These are phyloP conservation scores for Trichechus manatus DNA, from an alignment of 2,113 vertebrate genomes.

Conservation along the genomic window DNA sequence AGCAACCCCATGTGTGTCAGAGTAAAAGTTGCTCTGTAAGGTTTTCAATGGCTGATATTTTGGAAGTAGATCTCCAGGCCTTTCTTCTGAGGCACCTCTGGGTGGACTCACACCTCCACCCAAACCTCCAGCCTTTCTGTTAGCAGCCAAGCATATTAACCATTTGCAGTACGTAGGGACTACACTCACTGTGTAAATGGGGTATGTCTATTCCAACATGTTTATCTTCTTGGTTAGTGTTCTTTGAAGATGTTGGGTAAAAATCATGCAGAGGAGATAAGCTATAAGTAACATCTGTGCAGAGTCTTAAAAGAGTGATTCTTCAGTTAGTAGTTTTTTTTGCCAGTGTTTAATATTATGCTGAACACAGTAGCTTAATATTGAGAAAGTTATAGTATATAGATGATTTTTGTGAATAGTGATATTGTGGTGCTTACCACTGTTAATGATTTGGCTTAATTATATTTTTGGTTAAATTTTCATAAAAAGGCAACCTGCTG, in stretches of 20 bases:
- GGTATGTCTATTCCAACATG: slow-evolving; percentile 52
- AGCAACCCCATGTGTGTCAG: too few species aligned
- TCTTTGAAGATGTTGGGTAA: slow-evolving; percentile 85
- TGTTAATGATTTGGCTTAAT: slow-evolving; percentile 29
- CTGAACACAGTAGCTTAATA: slow-evolving; percentile 81
- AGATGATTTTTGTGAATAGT: slow-evolving; percentile 41
- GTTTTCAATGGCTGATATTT: too few species aligned
- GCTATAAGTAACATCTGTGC: slow-evolving; percentile 88
- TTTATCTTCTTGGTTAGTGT: slow-evolving; percentile 72
- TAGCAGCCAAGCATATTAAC: too few species aligned
- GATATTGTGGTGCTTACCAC: not conserved
- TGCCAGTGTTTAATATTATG: slow-evolving; percentile 80
- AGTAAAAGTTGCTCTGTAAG: too few species aligned
- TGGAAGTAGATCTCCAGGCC: too few species aligned
- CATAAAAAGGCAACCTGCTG: not conserved
- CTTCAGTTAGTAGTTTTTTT: slow-evolving; percentile 85
- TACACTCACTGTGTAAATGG: not conserved
- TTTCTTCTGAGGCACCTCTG: too few species aligned
- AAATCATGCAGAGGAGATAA: slow-evolving; percentile 87
- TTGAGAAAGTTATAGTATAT: slow-evolving; percentile 68
- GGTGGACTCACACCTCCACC: too few species aligned
- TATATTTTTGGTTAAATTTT: slow-evolving; percentile 56
- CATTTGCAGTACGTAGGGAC: too few species aligned
- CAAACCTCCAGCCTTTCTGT: too few species aligned
- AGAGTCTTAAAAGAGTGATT: slow-evolving; percentile 88